A percentile compares a stretch with the other conserved stretches of the same genome.
These are phyloP conservation scores for Gymnothorax reevesii DNA, from an alignment of 2,797 vertebrate species.

Conservation along the genomic window DNA sequence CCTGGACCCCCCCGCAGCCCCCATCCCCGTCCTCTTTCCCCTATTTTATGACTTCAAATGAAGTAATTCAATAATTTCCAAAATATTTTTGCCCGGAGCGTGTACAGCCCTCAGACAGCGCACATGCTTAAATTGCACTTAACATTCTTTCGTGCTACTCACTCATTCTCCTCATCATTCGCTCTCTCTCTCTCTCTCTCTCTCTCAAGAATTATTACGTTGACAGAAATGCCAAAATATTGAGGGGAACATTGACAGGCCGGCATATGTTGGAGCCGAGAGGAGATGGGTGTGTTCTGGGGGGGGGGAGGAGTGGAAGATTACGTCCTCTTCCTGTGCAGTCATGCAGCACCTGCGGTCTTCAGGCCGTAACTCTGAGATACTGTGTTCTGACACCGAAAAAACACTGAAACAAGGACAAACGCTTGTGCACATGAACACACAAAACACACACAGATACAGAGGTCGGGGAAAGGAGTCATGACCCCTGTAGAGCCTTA, in stretches of 20 bases:
- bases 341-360: background rate
- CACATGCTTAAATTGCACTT: slow-evolving; percentile 70
- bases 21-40: background rate
- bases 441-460: background rate
- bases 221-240: slow-evolving; percentile 38
- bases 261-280: slow-evolving; percentile 10
- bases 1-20: slow-evolving; percentile 4
- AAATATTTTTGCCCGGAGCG: slow-evolving; percentile 71
- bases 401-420: background rate
- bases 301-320: background rate
- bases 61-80: slow-evolving; percentile 75
- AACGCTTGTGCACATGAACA: background rate
- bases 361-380: background rate
- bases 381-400: background rate
- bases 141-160: slow-evolving; percentile 72
- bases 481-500: slow-evolving; percentile 38
- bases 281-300: background rate
- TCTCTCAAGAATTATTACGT: slow-evolving; percentile 32
- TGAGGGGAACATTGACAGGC: slow-evolving; percentile 26
- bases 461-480: slow-evolving; percentile 19
- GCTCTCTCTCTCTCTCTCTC: slow-evolving; percentile 22
- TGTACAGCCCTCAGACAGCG: slow-evolving; percentile 61
- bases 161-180: slow-evolving; percentile 58
- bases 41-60: slow-evolving; percentile 76
- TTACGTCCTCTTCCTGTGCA: background rate